phyloP scores from a whole-genome alignment of 2,797 vertebrate species.

The Lindbergichthys nudifrons region DNA sequence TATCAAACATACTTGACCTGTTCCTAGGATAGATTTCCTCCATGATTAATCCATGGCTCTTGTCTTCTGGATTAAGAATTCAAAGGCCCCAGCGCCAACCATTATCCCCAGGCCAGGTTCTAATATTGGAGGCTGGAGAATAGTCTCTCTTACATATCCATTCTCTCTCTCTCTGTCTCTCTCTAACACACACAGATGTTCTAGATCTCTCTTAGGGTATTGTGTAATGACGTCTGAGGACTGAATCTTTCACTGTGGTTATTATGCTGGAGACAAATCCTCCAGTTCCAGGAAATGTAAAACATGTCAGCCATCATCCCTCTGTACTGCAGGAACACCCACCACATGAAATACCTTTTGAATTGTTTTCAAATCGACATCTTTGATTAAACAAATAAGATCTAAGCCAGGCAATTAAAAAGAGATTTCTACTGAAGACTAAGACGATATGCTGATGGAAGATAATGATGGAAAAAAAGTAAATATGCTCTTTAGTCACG shows the following conservation, averaged over 20 bases:
- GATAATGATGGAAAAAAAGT: slow-evolving; percentile 51
- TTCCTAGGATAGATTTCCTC: slow-evolving; percentile 63
- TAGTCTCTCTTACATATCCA: slow-evolving; percentile 23
- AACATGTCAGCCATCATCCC: neutral
- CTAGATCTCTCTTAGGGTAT: slow-evolving; percentile 14
- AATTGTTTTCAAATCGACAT: slow-evolving; percentile 2
- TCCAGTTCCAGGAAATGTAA: neutral
- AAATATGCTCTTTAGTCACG: slow-evolving; percentile 64
- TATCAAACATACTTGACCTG: slow-evolving; percentile 73
- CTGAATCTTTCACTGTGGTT: slow-evolving; percentile 20
- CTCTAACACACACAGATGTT: neutral
- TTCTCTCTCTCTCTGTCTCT: slow-evolving; percentile 11
- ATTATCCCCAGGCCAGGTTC: slow-evolving; percentile 63
- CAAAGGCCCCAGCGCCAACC: slow-evolving; percentile 52
- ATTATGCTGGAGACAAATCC: slow-evolving; percentile 21
- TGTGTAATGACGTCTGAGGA: slow-evolving; percentile 30
- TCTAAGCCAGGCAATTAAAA: slow-evolving; percentile 42
- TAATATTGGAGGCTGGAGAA: slow-evolving; percentile 67
- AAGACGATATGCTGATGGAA: slow-evolving; percentile 42
- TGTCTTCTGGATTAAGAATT: slow-evolving; percentile 77
- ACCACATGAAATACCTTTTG: neutral
- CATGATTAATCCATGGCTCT: slow-evolving; percentile 71
- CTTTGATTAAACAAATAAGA: slow-evolving; percentile 30
- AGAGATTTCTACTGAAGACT: slow-evolving; percentile 35
- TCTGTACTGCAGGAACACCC: neutral